Percentiles rank a stretch among this genome's conserved stretches.
phyloP scores from a whole-genome alignment of 1,140 invertebrate genomes.

The Tenebrio molitor region DNA sequence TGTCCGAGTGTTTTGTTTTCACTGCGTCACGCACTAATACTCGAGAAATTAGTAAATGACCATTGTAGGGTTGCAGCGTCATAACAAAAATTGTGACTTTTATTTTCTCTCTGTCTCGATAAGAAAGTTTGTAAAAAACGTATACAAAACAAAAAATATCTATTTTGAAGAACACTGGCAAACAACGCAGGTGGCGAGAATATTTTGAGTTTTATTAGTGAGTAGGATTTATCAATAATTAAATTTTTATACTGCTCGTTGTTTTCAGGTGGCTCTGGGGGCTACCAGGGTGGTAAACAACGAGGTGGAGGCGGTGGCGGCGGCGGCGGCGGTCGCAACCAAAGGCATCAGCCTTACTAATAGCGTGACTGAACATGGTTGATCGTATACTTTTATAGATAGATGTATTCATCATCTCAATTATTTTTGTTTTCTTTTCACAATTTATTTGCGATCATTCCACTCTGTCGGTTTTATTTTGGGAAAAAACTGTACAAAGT shows the following conservation, averaged over 20 bases:
- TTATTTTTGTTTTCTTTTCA: slow-evolving; percentile 15
- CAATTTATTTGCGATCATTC: slow-evolving; percentile 41
- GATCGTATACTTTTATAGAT: slow-evolving; percentile 17
- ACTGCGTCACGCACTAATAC: slow-evolving; percentile 30
- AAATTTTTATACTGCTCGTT: slow-evolving; percentile 64
- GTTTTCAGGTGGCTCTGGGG: slow-evolving; percentile 69
- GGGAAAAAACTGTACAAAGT: slow-evolving; percentile 45
- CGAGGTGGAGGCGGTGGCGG: slow-evolving; percentile 73
- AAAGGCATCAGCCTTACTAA: slow-evolving; percentile 85
- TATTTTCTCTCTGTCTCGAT: no score
- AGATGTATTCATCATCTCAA: slow-evolving; percentile 24
- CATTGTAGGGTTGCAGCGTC: slow-evolving; percentile 32
- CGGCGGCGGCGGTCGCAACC: slow-evolving; percentile 77
- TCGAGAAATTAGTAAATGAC: slow-evolving; percentile 26
- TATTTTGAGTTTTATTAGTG: slow-evolving; percentile 56
- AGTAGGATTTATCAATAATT: slow-evolving; percentile 61
- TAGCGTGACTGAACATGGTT: slow-evolving; percentile 10
- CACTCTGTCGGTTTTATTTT: slow-evolving; percentile 38
- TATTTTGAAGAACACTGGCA: slow-evolving; percentile 47
- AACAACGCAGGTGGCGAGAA: slow-evolving; percentile 54
- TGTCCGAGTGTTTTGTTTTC: slow-evolving; percentile 13
- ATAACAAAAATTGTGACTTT: slow-evolving; percentile 12
- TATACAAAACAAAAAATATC: slow-evolving; percentile 41
- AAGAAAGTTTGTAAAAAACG: slow-evolving; percentile 10
- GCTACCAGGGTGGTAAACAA: slow-evolving; percentile 76